Conservation (phyloP, 2,113 vertebrate genomes). For the Menidia beryllina region DNA sequence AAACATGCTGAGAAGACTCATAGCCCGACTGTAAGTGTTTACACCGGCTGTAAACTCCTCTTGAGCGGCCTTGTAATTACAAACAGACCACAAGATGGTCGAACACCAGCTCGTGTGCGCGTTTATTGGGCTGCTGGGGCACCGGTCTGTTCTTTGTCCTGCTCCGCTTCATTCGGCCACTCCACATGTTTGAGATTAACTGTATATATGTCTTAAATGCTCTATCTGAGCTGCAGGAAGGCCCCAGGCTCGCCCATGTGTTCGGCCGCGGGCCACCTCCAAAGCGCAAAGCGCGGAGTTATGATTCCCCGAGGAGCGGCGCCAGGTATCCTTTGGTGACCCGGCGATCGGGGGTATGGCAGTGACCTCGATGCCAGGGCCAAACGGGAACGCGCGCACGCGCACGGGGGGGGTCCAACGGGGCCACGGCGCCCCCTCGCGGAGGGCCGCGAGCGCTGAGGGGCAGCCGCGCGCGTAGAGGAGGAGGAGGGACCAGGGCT, state of each 20-base stretch:
- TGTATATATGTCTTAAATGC: slow-evolving; percentile 14
- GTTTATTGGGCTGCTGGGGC: slow-evolving; percentile 3
- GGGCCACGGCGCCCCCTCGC: slow-evolving; percentile 75
- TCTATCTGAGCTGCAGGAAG: slow-evolving; percentile 18
- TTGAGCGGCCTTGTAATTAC: slow-evolving; percentile 58
- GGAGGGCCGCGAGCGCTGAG: slow-evolving; percentile 33
- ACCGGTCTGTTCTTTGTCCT: slow-evolving; percentile 44
- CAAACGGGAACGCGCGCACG: slow-evolving; percentile 2
- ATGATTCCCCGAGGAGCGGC: neutral
- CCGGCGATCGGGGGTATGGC: neutral
- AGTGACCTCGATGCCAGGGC: too few relatives aligned
- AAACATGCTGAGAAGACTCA: slow-evolving; percentile 61
- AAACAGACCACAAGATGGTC: slow-evolving; percentile 55
- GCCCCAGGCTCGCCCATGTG: slow-evolving; percentile 31
- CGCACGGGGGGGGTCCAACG: slow-evolving; percentile 46
- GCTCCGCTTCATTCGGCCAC: slow-evolving; percentile 42
- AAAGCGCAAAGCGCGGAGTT: neutral
- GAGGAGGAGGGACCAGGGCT: slow-evolving; percentile 68
- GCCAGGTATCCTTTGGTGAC: neutral
- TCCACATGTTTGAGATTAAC: slow-evolving; percentile 45
- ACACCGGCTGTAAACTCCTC: slow-evolving; percentile 63
- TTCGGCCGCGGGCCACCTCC: slow-evolving; percentile 19
- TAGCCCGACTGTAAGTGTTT: slow-evolving; percentile 62
- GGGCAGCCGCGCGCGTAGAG: slow-evolving; percentile 33
- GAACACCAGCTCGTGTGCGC: neutral